phyloP scores from a whole-genome alignment of 2,888 invertebrate species.

The Drosophila pseudotalamancana region DNA sequence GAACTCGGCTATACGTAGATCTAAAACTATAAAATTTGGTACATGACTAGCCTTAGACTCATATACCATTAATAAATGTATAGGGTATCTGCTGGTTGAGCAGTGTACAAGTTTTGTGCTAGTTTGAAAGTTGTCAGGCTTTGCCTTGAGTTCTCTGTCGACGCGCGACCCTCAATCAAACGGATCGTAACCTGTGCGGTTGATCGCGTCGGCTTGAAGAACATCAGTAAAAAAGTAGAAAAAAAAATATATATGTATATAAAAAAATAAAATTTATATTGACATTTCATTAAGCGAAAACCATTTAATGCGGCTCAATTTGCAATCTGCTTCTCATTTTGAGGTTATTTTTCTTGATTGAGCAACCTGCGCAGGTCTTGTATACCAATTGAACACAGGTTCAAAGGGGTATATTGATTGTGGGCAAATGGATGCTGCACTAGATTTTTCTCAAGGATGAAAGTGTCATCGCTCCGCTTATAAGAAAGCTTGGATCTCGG shows the following conservation, averaged over 20 bases:
- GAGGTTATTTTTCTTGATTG: constrained; percentile 24
- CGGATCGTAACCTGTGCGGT: constrained; percentile 34
- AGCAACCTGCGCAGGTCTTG: constrained; percentile 1
- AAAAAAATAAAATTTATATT: constrained; percentile 53
- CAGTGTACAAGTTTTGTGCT: background rate
- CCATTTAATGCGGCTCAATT: constrained; percentile 69
- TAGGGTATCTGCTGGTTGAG: background rate
- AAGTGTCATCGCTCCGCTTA: too few species aligned
- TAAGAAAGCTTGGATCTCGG: too few species aligned
- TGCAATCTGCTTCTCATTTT: constrained; percentile 45
- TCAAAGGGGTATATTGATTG: too few species aligned
- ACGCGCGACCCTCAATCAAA: constrained; percentile 37
- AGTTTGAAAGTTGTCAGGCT: constrained; percentile 47
- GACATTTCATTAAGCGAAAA: constrained; percentile 65
- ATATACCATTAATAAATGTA: background rate
- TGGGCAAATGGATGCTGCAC: too few species aligned
- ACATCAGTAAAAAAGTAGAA: constrained; percentile 2
- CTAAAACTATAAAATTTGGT: too few species aligned
- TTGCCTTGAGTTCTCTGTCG: constrained; percentile 44
- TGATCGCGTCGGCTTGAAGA: constrained; percentile 1
- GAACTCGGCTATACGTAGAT: too few species aligned
- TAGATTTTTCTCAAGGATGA: too few species aligned
- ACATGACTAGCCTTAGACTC: background rate
- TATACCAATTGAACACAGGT: too few species aligned
- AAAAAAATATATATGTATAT: background rate